Evolutionary conservation across 92 coral and sea anemone genomes (phyloP).

Genomic region (Phenganax stokvisi): DNA sequence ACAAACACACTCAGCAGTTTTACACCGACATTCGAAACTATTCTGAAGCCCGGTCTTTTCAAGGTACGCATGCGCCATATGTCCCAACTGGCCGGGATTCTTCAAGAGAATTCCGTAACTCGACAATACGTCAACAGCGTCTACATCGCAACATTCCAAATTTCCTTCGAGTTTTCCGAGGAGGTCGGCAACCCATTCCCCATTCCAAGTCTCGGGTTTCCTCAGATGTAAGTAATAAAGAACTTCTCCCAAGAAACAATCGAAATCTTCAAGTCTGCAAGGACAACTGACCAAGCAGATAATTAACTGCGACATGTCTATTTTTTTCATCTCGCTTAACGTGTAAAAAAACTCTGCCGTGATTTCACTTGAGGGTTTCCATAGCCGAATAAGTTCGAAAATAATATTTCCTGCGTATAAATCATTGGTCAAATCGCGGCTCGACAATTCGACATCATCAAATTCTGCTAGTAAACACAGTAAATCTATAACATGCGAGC

Average conservation of each 20-base stretch:
- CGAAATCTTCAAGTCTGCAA: constrained; percentile 30
- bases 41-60: constrained; percentile 74
- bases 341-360: constrained; percentile 23
- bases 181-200: constrained; percentile 66
- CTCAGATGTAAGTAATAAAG: constrained; percentile 25
- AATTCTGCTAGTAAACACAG: constrained; percentile 25
- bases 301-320: constrained; percentile 27
- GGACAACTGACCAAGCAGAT: constrained; percentile 32
- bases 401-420: constrained; percentile 17
- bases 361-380: constrained; percentile 29
- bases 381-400: constrained; percentile 17
- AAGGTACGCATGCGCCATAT: constrained; percentile 73
- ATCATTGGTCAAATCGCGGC: constrained; percentile 23
- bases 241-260: constrained; percentile 32
- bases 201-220: constrained; percentile 60
- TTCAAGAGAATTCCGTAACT: constrained; percentile 65
- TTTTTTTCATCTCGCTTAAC: constrained; percentile 14
- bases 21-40: constrained; percentile 75
- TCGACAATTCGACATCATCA: constrained; percentile 15
- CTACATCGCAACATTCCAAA: constrained; percentile 65
- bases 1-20: constrained; percentile 84
- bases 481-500: constrained; percentile 15
- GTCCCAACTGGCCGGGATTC: constrained; percentile 69
- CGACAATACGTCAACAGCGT: constrained; percentile 73
- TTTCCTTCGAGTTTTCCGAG: constrained; percentile 71